Conservation (phyloP, 2,113 vertebrate genomes). For the Saguinus midas region DNA sequence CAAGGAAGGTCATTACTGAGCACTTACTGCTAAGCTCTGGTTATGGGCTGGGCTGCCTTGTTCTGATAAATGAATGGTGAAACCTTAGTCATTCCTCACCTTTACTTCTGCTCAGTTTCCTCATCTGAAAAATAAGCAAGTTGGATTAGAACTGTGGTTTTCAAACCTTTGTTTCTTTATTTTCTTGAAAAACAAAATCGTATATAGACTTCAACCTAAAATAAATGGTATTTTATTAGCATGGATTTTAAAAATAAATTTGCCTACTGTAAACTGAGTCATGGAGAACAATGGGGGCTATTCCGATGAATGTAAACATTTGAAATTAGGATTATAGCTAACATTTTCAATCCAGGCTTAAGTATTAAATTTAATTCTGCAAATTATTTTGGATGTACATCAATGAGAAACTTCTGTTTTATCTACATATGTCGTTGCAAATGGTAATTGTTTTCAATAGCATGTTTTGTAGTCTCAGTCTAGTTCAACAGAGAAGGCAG, state of each 20-base stretch:
- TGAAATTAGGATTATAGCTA: background rate
- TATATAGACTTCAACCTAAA: background rate
- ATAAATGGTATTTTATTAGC: background rate
- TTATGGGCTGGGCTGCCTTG: background rate
- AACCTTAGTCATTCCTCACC: background rate
- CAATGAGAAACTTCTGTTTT: background rate
- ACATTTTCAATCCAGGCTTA: background rate
- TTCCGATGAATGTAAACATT: background rate
- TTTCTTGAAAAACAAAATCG: background rate
- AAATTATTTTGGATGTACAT: constrained; percentile 13
- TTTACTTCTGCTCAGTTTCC: background rate
- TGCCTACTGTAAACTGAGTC: background rate
- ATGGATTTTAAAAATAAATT: background rate
- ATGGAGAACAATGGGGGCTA: background rate
- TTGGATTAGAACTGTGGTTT: background rate
- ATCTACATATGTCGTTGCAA: background rate
- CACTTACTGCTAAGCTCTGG: background rate
- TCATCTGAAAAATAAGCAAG: background rate
- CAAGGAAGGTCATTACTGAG: background rate
- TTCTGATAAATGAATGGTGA: background rate
- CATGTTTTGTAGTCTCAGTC: background rate
- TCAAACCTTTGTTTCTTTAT: background rate
- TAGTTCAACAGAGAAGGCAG: background rate
- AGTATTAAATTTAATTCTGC: constrained; percentile 13
- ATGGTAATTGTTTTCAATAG: background rate